Conservation (phyloP, 2,888 invertebrate species). For the Ectropis crepuscularia region DNA sequence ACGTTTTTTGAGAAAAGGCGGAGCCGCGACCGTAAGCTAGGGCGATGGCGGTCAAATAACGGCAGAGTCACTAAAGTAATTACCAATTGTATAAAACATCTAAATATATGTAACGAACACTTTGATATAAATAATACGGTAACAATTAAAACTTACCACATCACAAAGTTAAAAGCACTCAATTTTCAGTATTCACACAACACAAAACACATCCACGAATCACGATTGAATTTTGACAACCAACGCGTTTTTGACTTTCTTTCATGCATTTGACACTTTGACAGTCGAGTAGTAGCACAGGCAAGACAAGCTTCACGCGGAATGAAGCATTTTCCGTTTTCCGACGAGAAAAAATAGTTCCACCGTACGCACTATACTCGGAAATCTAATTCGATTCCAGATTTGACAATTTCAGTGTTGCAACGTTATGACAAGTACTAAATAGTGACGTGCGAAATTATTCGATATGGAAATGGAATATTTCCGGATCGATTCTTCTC, state of each 20-base stretch:
- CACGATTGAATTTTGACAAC: slow-evolving; percentile 54
- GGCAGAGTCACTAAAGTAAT: slow-evolving; percentile 43
- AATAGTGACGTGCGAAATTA: no score
- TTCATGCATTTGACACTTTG: slow-evolving; percentile 46
- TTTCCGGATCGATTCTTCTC: no score
- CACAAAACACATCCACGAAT: slow-evolving; percentile 71
- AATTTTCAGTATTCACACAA: slow-evolving; percentile 76
- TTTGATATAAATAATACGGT: slow-evolving; percentile 12
- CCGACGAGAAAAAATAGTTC: no score
- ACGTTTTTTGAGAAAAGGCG: slow-evolving; percentile 68
- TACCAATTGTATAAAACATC: not conserved
- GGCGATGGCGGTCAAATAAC: slow-evolving; percentile 84
- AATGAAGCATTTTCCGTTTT: no score
- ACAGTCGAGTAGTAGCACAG: slow-evolving; percentile 43
- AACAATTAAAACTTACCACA: slow-evolving; percentile 71
- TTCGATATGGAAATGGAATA: no score
- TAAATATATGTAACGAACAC: not conserved
- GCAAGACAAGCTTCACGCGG: no score
- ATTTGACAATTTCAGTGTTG: no score
- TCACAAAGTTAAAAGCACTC: slow-evolving; percentile 66
- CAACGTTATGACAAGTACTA: no score
- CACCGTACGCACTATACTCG: no score
- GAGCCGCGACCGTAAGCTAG: slow-evolving; percentile 70
- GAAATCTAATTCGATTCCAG: no score
- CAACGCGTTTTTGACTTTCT: slow-evolving; percentile 50